Conservation (phyloP, 2,888 invertebrate species). For the Trachelus iudaicus region DNA sequence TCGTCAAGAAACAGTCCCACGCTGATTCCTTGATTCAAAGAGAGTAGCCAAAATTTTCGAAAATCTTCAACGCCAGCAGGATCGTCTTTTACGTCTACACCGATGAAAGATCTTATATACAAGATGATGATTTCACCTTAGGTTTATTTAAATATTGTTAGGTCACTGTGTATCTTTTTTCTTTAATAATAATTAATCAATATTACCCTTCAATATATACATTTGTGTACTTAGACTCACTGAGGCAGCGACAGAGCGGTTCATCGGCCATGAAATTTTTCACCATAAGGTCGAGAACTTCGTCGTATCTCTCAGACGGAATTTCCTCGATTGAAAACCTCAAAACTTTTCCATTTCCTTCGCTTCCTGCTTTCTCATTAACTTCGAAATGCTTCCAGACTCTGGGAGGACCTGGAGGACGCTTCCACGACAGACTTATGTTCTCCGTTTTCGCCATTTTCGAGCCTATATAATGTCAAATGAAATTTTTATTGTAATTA, state of each 20-base stretch:
- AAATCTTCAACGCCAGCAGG: not conserved
- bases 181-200: too few relatives aligned
- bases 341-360: slow-evolving; percentile 30
- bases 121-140: not conserved
- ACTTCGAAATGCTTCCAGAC: slow-evolving; percentile 48
- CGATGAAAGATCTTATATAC: not conserved
- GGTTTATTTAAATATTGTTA: too few relatives aligned
- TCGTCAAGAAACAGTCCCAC: not conserved
- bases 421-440: slow-evolving; percentile 12
- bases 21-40: not conserved
- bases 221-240: slow-evolving; percentile 37
- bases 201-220: not conserved
- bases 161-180: too few relatives aligned
- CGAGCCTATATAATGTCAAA: not conserved
- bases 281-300: slow-evolving; percentile 47
- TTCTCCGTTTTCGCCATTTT: not conserved
- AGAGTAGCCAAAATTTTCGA: not conserved
- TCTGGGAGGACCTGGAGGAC: slow-evolving; percentile 44
- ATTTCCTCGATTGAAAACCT: slow-evolving; percentile 54
- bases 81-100: not conserved
- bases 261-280: slow-evolving; percentile 46
- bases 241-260: slow-evolving; percentile 31
- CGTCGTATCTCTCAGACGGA: slow-evolving; percentile 50
- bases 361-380: slow-evolving; percentile 23
- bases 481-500: too few relatives aligned